Evolutionary conservation across 2,113 vertebrate species (phyloP), one percentile per base, ranked within the genome.

Genomic region (Microtus montanus): DNA sequence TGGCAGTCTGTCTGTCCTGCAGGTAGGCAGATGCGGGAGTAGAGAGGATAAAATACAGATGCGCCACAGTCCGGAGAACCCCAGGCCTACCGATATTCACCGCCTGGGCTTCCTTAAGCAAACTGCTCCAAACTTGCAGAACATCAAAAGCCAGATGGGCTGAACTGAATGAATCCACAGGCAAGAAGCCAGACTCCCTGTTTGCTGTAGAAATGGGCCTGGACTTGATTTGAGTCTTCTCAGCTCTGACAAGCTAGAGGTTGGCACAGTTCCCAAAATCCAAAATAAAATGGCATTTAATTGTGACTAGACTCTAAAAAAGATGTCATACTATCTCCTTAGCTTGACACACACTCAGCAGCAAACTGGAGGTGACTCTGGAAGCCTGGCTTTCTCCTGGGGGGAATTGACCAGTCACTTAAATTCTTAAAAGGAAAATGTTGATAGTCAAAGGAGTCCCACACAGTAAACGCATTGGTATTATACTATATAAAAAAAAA

Each of bases 131-230:
- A 97, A 96, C 97, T 96, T 95, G 95, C 95, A 97, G 97, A 98
- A 97, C 98, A 98, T 98, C 98, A 98, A 98, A 98, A 98, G 97
- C 98, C 98, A 98, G 98, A 98, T 98, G 98, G 98, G 98, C 97
- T 95, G 95, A 96, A 90, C 97, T 98, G 98, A 98, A 98, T 97
- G 97, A 97, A 97, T 98, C 97, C 33, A 33, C 94, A 98, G 97
- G 98, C 98, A 98, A 93, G 79, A 38, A 97, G 98, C 97, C 98
- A 98, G 98, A 63, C 97, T 97, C 98, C 97, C 97, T 71, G 93
- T 97, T 97, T 94, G 96, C 98, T 97, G 97, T 92, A 98, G 98
- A 98, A 98, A 98, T 97, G 98, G 97, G 98, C 96, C 98, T 98
- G 98, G 98, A 97, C 98, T 98, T 98, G 98, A 98, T 98, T 98